phyloP scores from a whole-genome alignment of 2,797 vertebrate genomes.

The Enteromius viviparus region DNA sequence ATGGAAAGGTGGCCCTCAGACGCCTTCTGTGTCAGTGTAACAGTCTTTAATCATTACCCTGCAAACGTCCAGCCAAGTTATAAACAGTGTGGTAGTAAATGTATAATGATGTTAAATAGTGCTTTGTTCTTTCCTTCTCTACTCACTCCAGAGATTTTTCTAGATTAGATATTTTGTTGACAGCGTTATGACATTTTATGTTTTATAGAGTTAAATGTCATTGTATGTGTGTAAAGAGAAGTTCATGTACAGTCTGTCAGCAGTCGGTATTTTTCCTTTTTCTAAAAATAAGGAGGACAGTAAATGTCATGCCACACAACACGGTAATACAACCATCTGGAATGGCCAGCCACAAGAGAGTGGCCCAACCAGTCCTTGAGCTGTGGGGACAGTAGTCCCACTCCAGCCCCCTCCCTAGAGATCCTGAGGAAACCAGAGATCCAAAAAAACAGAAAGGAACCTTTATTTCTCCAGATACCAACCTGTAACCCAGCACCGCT shows the following conservation, averaged over 20 bases:
- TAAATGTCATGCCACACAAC: constrained; percentile 66
- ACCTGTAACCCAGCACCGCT: constrained; percentile 78
- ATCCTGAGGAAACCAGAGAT: constrained; percentile 76
- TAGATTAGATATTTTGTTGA: constrained; percentile 8
- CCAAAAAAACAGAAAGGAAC: constrained; percentile 78
- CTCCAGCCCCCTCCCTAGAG: constrained; percentile 75
- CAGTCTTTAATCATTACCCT: constrained; percentile 77
- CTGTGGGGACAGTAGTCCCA: constrained; percentile 66
- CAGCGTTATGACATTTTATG: background rate
- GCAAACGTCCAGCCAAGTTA: constrained; percentile 54
- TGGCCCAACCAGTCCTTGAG: constrained; percentile 74
- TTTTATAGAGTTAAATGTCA: background rate
- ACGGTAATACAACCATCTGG: constrained; percentile 58
- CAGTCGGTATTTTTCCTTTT: constrained; percentile 44
- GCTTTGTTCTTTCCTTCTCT: constrained; percentile 39
- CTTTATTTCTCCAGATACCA: constrained; percentile 83
- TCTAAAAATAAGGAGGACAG: constrained; percentile 60
- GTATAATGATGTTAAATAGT: constrained; percentile 65
- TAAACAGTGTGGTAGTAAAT: constrained; percentile 68
- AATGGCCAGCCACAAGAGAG: constrained; percentile 68
- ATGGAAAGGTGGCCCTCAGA: background rate
- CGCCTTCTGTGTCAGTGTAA: constrained; percentile 17
- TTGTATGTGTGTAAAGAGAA: constrained; percentile 15
- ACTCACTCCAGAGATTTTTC: background rate
- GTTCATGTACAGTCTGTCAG: background rate